Base-by-base conservation (phyloP, 1,140 invertebrate species). In the Tetranychus urticae region DNA sequence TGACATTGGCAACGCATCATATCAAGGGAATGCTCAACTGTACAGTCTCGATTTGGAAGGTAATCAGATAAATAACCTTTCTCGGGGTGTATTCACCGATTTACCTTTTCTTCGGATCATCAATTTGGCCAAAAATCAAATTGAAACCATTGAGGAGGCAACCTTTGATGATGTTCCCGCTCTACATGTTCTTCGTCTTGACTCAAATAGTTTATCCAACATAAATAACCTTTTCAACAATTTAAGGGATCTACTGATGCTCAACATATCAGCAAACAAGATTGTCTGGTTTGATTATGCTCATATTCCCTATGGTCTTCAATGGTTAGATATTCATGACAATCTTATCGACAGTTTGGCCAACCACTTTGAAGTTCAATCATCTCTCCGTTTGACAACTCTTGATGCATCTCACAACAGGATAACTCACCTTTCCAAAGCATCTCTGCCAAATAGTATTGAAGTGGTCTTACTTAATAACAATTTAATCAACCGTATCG, bases 261-360 rank as follows among this genome's bases (percentile, higher is more conserved):
- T 93, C 35, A 93, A 92, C 74, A 83, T 91, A 62, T 90, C 86
- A 37, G 86, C 88, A 73, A 93, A 93, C 75, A 81, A 83, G 67
- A 75, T 93, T 66, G 79, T 85, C 67, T 82, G 83, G 80, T 92
- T 93, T 74, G 88, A 92, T 73, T 92, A 91, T 71, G 80, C 83
- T 14, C 77, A 88, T 61, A 80, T 92, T 56, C 88, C 89, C 0
- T 70, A 74, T 54, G 82, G 80, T 63, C 75, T 92, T 62, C 83
- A 88, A 67, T 92, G 88, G 87, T 73, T 93, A 48, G 88, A 92
- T 73, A 77, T 93, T 67, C 88, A 91, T 72, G 83, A 84, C 68
- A 93, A 93, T 73, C 81, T 83, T 68, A 82, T 92, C 64, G 78
- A 79, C 68, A 81, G 87, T 67, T 75, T 93, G 1, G 81, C 82